phyloP scores from a whole-genome alignment of 1,140 invertebrate species.

The Acarapis woodi region DNA sequence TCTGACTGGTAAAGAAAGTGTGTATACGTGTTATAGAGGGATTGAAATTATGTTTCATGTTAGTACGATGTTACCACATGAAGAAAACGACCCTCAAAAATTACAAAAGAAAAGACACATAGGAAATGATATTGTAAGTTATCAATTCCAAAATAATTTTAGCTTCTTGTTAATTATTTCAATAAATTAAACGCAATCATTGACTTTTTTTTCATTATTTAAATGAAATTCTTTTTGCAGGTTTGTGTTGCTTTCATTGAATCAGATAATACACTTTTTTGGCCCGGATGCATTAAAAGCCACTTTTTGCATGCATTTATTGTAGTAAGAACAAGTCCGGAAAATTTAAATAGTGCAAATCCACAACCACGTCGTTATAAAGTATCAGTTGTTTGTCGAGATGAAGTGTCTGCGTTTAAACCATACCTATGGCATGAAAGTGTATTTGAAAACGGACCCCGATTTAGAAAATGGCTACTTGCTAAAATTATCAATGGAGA shows the following conservation, averaged over 20 bases:
- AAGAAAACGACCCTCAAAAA: conserved; percentile 30
- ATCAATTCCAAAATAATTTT: too few relatives aligned
- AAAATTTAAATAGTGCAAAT: not conserved
- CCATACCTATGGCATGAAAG: conserved; percentile 14
- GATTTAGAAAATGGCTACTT: conserved; percentile 69
- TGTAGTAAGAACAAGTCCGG: conserved; percentile 12
- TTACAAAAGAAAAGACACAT: conserved; percentile 52
- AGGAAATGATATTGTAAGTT: conserved; percentile 76
- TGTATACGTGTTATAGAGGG: conserved; percentile 51
- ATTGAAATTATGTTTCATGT: conserved; percentile 84
- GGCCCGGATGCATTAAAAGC: conserved; percentile 32
- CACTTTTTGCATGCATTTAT: conserved; percentile 19
- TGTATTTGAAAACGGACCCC: conserved; percentile 26
- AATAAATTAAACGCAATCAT: too few relatives aligned
- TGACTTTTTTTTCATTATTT: too few relatives aligned
- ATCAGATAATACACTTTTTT: conserved; percentile 66
- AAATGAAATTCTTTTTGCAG: too few relatives aligned
- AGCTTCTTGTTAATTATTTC: too few relatives aligned
- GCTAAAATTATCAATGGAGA: conserved; percentile 97
- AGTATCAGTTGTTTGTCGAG: conserved; percentile 14
- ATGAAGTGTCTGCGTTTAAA: conserved; percentile 15
- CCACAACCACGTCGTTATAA: conserved; percentile 8
- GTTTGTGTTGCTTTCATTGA: conserved; percentile 73
- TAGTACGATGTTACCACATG: conserved; percentile 71
- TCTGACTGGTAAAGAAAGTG: conserved; percentile 58